These are phyloP conservation scores for Coenonympha glycerion DNA, from an alignment of 2,888 invertebrate species.

Conservation along the genomic window DNA sequence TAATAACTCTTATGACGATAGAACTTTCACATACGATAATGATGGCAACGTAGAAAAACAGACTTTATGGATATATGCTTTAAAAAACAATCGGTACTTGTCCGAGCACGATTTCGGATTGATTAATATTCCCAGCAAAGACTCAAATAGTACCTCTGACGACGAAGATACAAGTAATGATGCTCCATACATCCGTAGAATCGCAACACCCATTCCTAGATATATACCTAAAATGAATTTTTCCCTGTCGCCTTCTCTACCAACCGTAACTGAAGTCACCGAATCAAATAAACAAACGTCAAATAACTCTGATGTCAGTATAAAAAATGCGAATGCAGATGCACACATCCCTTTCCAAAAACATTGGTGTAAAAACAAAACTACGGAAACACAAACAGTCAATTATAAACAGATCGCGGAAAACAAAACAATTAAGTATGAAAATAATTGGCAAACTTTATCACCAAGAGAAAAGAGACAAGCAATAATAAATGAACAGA, in stretches of 20 bases:
- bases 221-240: constrained; percentile 52
- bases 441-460: constrained; percentile 29
- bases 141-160: constrained; percentile 34
- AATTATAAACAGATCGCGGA: neutral
- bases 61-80: constrained; percentile 60
- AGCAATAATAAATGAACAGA: constrained; percentile 4
- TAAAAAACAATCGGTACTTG: constrained; percentile 48
- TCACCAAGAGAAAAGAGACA: constrained; percentile 47
- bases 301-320: constrained; percentile 23
- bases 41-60: constrained; percentile 39
- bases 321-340: neutral
- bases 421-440: constrained; percentile 25
- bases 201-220: constrained; percentile 48
- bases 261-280: constrained; percentile 57
- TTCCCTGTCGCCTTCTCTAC: constrained; percentile 41
- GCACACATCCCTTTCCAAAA: constrained; percentile 25
- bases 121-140: constrained; percentile 37
- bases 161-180: constrained; percentile 27
- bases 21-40: constrained; percentile 35
- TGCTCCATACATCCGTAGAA: constrained; percentile 27
- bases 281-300: constrained; percentile 41
- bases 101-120: constrained; percentile 42
- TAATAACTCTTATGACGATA: constrained; percentile 33
- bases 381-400: neutral
- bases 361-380: constrained; percentile 37